Base-by-base conservation (phyloP, 1,140 invertebrate species). In the Stratiolaelaps scimitus region DNA sequence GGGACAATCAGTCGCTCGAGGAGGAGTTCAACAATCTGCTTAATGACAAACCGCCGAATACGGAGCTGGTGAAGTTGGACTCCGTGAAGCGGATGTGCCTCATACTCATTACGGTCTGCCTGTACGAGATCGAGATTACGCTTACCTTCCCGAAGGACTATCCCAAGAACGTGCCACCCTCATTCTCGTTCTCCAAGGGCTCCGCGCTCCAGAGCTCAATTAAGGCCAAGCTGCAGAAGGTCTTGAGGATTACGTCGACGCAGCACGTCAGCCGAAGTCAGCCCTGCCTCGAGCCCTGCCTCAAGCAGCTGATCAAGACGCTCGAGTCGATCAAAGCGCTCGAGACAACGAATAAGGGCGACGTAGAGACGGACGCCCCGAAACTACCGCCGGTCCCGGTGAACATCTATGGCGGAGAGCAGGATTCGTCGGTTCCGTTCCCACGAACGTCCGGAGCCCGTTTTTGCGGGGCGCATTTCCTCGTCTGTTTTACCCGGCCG, bases 401-500 rank as follows among this genome's bases (percentile, higher is more conserved):
- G 45, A 69, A 69, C 29, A 68, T 68, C 29, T 76, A 75, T 65
- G 74, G 73, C 40, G 73, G 73, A 34, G 75, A 74, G 70, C 74
- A 75, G 64, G 79, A 80, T 70, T 71, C 85, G n/a, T 88, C 85
- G 71, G 88, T 96, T 69, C 92, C 92, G 0, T 96, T 93, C 78
- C 92, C 92, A 0, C 79, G 89, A 65, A 95, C 91, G 0, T 93
- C 88, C 15, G 91, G 91, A 4, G 91, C 89, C 0, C 85, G 86
- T 73, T 97, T 95, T 80, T 92, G 88, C 76, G 85, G 85, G 44
- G 86, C 86, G 30, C 76, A 66, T 72, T 71, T 45, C 56, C 64
- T 47, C 64, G 34, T 10, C 67, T 67, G 65, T 60, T 60, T 60
- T 15, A 67, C 53, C 4, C 53, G 53, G 34, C 53, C 53, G 1